Evolutionary conservation across 1,140 invertebrate genomes (phyloP).

Genomic region (Heliothis subflexa): DNA sequence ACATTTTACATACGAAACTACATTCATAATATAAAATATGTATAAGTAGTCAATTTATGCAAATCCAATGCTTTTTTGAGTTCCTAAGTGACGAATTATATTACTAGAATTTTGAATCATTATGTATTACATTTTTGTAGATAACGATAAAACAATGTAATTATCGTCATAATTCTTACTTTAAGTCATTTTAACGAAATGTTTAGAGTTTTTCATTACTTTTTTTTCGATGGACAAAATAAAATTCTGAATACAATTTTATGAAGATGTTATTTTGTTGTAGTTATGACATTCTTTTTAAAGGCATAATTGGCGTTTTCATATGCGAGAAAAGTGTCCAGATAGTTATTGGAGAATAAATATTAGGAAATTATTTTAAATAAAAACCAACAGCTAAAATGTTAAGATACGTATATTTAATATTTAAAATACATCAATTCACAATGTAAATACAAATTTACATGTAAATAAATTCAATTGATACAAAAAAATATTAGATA

Average conservation of each 20-base stretch:
- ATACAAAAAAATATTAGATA: conserved; percentile 52
- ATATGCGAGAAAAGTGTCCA: no score
- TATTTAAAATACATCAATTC: conserved; percentile 68
- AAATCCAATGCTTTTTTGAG: conserved; percentile 42
- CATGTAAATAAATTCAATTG: conserved; percentile 40
- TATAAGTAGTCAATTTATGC: conserved; percentile 2
- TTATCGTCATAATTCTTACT: conserved; percentile 71
- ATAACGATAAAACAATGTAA: conserved; percentile 51
- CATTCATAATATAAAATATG: conserved; percentile 5
- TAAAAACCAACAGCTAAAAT: conserved; percentile 60
- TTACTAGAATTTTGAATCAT: conserved; percentile 39
- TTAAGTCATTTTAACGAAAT: conserved; percentile 50
- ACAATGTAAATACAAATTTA: conserved; percentile 50
- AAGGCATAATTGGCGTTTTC: not conserved
- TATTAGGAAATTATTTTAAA: conserved; percentile 3
- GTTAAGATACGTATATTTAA: conserved; percentile 76
- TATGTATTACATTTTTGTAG: conserved; percentile 51
- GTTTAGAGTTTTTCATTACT: conserved; percentile 19
- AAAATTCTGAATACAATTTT: conserved; percentile 41
- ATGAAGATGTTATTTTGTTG: conserved; percentile 45
- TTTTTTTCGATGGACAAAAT: conserved; percentile 41
- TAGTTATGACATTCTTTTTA: not conserved
- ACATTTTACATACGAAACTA: conserved; percentile 19
- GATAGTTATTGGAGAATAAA: not conserved
- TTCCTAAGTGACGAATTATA: conserved; percentile 47